Evolutionary conservation across 1,140 invertebrate species (phyloP), one percentile per base, ranked within the genome.

Genomic region (Cotesia glomerata): DNA sequence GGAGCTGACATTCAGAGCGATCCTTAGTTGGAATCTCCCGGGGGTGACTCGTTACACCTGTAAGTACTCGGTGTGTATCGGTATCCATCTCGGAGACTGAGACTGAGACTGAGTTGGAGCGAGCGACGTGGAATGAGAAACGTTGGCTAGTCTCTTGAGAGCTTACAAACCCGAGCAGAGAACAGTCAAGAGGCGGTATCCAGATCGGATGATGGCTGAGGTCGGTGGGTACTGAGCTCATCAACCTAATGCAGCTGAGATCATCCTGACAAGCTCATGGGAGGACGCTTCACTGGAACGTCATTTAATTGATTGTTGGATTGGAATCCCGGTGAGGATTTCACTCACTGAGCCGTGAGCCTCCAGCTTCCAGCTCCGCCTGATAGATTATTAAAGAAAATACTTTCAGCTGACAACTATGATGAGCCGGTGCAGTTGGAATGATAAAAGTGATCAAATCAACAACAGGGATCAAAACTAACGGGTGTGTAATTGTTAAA

Each of bases 191-290:
- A 70, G 63, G 39, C 39, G 39, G 5, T 26, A 26, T 26, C 26
- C 26, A 8, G 39, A 45, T 45, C 39, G 39, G 39, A 45, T 45
- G 39, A 45, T 45, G 39, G 73, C 67, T 54, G 73, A 79, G 73
- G 74, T 66, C 26, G 76, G 70, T 59, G 76, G 80, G 77, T 79
- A 77, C 79, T 77, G 77, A 84, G 80, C 84, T 87, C 84, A 87
- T 86, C 84, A 85, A 84, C 81, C 79, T 86, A 86, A 87, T 87
- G 85, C 84, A 85, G 80, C 83, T 86, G 83, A 83, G 82, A 86
- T 84, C 84, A 83, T 82, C 56, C 59, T 78, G 76, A 80, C 75
- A 76, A 76, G 78, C 79, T 73, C 77, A 67, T 76, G 78, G 79
- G 80, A 79, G 77, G 80, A 79, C 76, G 74, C 77, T 79, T 79